Conservation (phyloP, 2,113 vertebrate species). For the Carlito syrichta region DNA sequence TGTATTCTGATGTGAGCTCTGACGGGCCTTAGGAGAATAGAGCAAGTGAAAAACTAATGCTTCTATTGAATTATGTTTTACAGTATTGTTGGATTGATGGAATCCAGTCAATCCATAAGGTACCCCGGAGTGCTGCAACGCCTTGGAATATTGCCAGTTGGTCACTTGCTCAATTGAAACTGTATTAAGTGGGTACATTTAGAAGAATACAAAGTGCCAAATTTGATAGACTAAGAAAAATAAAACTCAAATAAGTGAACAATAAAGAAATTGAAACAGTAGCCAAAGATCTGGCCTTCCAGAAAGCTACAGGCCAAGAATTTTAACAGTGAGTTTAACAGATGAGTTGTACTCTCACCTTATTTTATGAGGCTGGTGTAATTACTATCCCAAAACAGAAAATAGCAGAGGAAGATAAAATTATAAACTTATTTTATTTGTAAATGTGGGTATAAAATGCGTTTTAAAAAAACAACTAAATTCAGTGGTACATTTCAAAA, state of each 20-base stretch:
- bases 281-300: not conserved
- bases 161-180: conserved; percentile 42
- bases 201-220: conserved; percentile 38
- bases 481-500: too few species aligned
- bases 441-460: not conserved
- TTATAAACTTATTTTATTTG: conserved; percentile 1
- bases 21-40: not conserved
- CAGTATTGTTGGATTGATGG: not conserved
- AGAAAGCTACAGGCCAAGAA: not conserved
- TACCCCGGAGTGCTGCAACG: not conserved
- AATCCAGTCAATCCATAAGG: conserved; percentile 4
- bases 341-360: not conserved
- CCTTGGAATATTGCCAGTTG: not conserved
- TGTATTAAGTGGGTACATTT: not conserved
- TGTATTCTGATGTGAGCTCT: not conserved
- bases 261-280: conserved; percentile 19
- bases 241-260: conserved; percentile 35
- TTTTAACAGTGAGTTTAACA: too few species aligned
- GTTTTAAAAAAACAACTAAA: not conserved
- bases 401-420: not conserved
- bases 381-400: not conserved
- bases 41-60: not conserved
- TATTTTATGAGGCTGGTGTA: not conserved
- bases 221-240: conserved; percentile 40
- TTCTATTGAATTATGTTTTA: conserved; percentile 32